Conservation (phyloP, 2,888 invertebrate species). For the Tenodera sinensis region DNA sequence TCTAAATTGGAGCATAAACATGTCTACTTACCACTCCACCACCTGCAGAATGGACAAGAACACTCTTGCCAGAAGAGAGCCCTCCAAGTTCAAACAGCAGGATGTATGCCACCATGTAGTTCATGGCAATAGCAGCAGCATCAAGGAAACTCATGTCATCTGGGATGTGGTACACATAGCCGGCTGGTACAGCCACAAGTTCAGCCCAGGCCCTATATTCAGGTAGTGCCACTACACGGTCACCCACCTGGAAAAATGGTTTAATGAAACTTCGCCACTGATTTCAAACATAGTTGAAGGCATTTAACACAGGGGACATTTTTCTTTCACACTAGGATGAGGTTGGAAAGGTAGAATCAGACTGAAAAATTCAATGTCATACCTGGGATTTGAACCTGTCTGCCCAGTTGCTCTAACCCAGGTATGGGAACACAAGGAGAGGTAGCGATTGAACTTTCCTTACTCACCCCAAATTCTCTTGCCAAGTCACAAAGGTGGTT, state of each 20-base stretch:
- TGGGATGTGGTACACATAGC: conserved; percentile 74
- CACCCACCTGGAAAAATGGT: conserved; percentile 60
- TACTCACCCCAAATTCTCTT: no score
- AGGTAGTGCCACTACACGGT: conserved; percentile 77
- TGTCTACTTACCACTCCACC: conserved; percentile 81
- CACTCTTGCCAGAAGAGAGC: conserved; percentile 71
- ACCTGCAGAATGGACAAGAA: conserved; percentile 80
- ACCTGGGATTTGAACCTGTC: no score
- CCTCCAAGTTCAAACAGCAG: conserved; percentile 81
- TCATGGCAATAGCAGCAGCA: conserved; percentile 80
- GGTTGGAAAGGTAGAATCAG: no score
- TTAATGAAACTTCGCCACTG: background rate
- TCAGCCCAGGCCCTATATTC: conserved; percentile 87
- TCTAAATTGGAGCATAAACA: background rate
- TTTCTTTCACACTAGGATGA: no score
- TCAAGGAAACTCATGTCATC: conserved; percentile 71
- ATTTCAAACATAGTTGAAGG: background rate
- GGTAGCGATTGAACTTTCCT: no score
- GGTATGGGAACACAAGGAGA: no score
- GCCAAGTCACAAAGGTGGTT: no score
- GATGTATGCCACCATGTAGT: conserved; percentile 81
- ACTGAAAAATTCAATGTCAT: no score
- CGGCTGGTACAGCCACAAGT: conserved; percentile 73
- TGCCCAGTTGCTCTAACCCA: no score
- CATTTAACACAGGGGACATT: no score